Conservation (phyloP, 30 jellyfish, hydroid and myxozoan species). For the Hydractinia echinata region DNA sequence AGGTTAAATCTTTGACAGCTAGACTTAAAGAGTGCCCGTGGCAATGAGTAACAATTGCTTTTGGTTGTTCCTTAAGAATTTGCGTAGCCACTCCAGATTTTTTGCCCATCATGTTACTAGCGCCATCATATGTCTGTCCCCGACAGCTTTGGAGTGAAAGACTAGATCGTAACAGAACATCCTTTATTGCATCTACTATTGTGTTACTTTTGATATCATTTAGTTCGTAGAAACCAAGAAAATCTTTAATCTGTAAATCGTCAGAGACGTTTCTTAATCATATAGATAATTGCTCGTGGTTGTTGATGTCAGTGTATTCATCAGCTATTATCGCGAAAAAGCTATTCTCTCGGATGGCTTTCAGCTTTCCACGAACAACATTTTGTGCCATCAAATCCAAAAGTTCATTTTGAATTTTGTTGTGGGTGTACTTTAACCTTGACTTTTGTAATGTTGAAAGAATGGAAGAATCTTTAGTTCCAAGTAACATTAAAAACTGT, state of each 20-base stretch:
- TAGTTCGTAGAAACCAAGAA: conserved; percentile 39
- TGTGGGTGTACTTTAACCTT: conserved; percentile 5
- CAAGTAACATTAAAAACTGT: not conserved
- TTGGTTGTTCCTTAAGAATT: conserved; percentile 22
- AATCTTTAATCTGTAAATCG: conserved; percentile 28
- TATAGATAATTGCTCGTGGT: conserved; percentile 27
- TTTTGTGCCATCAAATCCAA: conserved; percentile 31
- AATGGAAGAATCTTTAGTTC: not conserved
- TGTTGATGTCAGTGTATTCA: conserved; percentile 41
- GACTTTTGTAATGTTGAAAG: not conserved
- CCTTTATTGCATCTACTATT: conserved; percentile 37
- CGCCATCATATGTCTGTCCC: conserved; percentile 54
- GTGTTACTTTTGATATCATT: conserved; percentile 26
- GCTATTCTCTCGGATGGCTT: conserved; percentile 31
- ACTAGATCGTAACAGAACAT: conserved; percentile 15
- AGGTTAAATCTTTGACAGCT: conserved; percentile 33
- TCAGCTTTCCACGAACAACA: conserved; percentile 23
- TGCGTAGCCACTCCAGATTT: conserved; percentile 39
- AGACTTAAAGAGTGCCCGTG: conserved; percentile 14
- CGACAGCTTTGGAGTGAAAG: conserved; percentile 22
- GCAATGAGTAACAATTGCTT: conserved; percentile 3
- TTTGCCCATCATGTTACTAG: conserved; percentile 59
- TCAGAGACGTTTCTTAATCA: conserved; percentile 37
- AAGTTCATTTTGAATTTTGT: not conserved
- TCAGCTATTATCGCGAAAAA: conserved; percentile 39